phyloP scores from a whole-genome alignment of 23 tunicate genomes.

The Halocynthia aurantium region DNA sequence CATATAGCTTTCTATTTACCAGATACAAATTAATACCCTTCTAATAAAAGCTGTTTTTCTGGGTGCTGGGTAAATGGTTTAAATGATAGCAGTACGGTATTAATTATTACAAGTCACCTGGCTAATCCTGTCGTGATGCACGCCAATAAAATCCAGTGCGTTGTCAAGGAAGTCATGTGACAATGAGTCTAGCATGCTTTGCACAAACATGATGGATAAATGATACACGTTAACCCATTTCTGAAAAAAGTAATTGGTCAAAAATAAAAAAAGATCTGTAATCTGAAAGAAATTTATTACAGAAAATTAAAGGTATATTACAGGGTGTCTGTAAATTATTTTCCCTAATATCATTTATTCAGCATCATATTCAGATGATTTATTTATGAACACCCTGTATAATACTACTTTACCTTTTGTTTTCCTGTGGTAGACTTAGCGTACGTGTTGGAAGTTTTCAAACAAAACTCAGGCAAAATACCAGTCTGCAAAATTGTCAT shows the following conservation, averaged over 20 bases:
- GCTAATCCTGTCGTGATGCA: constrained; percentile 60
- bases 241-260: not conserved
- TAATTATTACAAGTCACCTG: constrained; percentile 25
- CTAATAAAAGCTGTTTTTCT: not conserved
- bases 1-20: no score
- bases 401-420: constrained; percentile 22
- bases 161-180: constrained; percentile 68
- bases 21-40: not conserved
- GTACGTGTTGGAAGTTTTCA: constrained; percentile 31
- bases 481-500: constrained; percentile 40
- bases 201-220: constrained; percentile 25
- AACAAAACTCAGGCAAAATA: constrained; percentile 34
- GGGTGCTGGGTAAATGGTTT: no score
- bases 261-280: not conserved
- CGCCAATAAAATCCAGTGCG: constrained; percentile 81
- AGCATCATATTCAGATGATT: no score
- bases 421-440: not conserved
- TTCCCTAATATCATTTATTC: no score
- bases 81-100: no score
- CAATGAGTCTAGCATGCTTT: constrained; percentile 50
- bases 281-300: no score
- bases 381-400: not conserved
- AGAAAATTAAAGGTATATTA: no score
- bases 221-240: constrained; percentile 80
- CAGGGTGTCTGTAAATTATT: no score